phyloP scores from a whole-genome alignment of 2,888 invertebrate genomes.

The Sinohyriopsis cumingii region DNA sequence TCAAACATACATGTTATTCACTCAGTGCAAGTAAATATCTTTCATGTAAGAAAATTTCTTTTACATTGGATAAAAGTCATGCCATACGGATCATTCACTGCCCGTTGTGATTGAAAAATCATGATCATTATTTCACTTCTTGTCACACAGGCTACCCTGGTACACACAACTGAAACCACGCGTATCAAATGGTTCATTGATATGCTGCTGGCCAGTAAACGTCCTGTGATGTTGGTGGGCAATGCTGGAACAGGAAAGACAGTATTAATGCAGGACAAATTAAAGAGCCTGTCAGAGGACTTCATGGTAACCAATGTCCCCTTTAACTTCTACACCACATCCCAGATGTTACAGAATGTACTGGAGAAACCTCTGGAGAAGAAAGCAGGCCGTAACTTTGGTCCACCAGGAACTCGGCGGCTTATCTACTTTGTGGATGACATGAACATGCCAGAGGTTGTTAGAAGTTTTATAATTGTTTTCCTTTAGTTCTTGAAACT shows the following conservation, averaged over 20 bases:
- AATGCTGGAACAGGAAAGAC: slow-evolving; percentile 96
- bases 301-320: slow-evolving; percentile 93
- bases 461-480: slow-evolving; percentile 42
- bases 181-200: slow-evolving; percentile 91
- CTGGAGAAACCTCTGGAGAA: slow-evolving; percentile 96
- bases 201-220: slow-evolving; percentile 87
- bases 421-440: slow-evolving; percentile 97
- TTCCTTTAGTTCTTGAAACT: too few relatives aligned
- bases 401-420: slow-evolving; percentile 94
- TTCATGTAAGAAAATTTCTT: too few relatives aligned
- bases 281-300: slow-evolving; percentile 83
- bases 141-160: slow-evolving; percentile 83
- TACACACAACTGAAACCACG: slow-evolving; percentile 94
- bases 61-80: too few relatives aligned
- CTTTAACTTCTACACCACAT: slow-evolving; percentile 96
- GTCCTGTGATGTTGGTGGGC: slow-evolving; percentile 96
- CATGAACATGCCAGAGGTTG: slow-evolving; percentile 97
- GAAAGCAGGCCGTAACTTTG: slow-evolving; percentile 95
- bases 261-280: slow-evolving; percentile 89
- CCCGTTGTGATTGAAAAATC: too few relatives aligned
- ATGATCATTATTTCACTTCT: too few relatives aligned
- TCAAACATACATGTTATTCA: too few relatives aligned
- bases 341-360: slow-evolving; percentile 80
- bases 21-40: too few relatives aligned
- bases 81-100: too few relatives aligned